These are phyloP conservation scores for Pantelozetes paolii DNA, from an alignment of 2,888 invertebrate species.

Conservation along the genomic window DNA sequence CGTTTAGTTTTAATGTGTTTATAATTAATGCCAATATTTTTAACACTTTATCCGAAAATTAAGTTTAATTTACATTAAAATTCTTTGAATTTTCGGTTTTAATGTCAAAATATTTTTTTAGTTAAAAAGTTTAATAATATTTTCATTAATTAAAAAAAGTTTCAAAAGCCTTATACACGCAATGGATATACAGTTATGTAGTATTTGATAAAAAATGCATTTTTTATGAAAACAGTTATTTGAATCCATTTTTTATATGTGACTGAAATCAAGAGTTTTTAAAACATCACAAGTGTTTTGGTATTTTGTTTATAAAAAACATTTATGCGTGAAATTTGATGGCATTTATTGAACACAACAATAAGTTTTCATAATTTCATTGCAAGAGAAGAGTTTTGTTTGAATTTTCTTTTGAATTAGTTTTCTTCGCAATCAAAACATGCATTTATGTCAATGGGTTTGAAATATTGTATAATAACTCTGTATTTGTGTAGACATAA, in stretches of 20 bases:
- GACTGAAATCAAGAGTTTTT: not conserved
- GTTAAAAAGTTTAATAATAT: not conserved
- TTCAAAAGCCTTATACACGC: not conserved
- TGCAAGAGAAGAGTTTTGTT: not conserved
- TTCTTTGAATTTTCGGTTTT: not conserved
- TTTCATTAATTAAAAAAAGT: not conserved
- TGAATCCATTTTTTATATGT: not conserved
- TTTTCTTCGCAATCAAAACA: not conserved
- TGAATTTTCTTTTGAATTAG: not conserved
- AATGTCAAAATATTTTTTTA: not conserved
- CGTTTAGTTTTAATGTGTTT: not conserved
- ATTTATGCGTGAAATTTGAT: not conserved
- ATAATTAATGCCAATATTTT: not conserved
- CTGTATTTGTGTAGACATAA: not conserved
- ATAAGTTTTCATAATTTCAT: too few relatives aligned
- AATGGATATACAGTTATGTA: not conserved
- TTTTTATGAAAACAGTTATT: not conserved
- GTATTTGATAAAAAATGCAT: too few relatives aligned
- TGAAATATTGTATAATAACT: not conserved
- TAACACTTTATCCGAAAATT: not conserved
- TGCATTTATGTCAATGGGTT: constrained; percentile 32
- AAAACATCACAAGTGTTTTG: not conserved
- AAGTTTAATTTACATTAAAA: not conserved
- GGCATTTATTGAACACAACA: not conserved
- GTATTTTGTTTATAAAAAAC: not conserved